Evolutionary conservation across 2,113 vertebrate species (phyloP), one percentile per base, ranked within the genome.

Genomic region (Tetraodon nigroviridis): DNA sequence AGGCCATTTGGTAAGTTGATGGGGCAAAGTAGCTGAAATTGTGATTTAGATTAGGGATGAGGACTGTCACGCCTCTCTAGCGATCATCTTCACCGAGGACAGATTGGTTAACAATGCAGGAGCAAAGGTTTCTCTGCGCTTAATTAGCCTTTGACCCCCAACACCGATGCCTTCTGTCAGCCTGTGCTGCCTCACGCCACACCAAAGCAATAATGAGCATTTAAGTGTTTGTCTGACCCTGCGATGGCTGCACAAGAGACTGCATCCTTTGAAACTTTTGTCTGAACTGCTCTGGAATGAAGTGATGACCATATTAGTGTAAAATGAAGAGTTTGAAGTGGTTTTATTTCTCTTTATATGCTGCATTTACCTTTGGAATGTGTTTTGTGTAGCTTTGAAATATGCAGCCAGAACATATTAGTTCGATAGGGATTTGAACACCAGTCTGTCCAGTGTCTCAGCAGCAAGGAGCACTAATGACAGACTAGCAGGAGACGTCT

Each of bases 141-240:
- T 90, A 90, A 92, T 92, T 92, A 91, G 88, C 91, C 90, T 92
- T 81, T 91, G 90, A 90, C 91, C 90, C 29, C 79, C 69, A 16
- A 67, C 71, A 71, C 77, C 75, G 81, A 86, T 76, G 84, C 81
- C 85, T 85, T 84, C 86, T 87, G 87, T 88, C 89, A 87, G 75
- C 67, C 69, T 47, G 47, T 15, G 21, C 52, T 72, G 78, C 64
- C 68, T 73, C 49, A 4, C 73, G 82, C 72, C 64, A 76, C 53
- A 58, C 76, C 80, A 67, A 67, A 76, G 67, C 79, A 40, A 78
- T 89, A 88, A 89, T 88, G 76, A 81, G 73, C 61, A 55, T 80
- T 74, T 78, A 85, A 88, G 69, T 73, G 77, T 70, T 75, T 70
- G 20, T 64, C 74, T 52, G 64, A 29, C 52, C 53, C 48, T 0